Percentiles rank a stretch among this genome's conserved stretches.
Conservation (phyloP, 2,797 vertebrate genomes). For the Caiman crocodilus region DNA sequence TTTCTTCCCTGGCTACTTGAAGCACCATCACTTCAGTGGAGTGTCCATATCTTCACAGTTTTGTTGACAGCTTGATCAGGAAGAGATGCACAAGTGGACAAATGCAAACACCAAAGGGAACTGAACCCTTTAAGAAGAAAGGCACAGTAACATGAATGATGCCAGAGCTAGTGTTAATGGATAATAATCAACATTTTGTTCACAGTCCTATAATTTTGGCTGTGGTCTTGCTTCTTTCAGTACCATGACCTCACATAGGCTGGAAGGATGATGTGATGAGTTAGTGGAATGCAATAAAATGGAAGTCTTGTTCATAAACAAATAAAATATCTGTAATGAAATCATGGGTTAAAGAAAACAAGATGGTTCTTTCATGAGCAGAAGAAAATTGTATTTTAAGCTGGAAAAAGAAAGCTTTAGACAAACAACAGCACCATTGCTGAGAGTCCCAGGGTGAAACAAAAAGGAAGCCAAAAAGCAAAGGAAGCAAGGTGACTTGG, state of each 20-base stretch:
- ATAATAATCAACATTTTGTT: constrained; percentile 16
- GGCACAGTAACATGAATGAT: background rate
- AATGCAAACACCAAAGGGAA: background rate
- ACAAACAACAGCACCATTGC: too few relatives aligned
- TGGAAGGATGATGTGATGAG: background rate
- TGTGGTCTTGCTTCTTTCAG: background rate
- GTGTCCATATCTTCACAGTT: background rate
- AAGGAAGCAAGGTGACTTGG: too few relatives aligned
- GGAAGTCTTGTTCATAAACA: background rate
- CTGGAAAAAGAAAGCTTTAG: background rate
- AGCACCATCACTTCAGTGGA: background rate
- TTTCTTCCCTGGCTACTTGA: background rate
- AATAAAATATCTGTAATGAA: too few relatives aligned
- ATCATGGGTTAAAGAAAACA: background rate
- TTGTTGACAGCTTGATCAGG: background rate
- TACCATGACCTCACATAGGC: background rate
- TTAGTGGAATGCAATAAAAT: background rate
- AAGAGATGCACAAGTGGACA: background rate
- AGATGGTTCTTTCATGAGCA: background rate
- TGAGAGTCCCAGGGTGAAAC: too few relatives aligned
- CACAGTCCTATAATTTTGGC: background rate
- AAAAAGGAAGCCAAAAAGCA: too few relatives aligned
- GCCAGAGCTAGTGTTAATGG: background rate
- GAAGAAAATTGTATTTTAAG: background rate
- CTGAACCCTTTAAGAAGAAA: background rate